Base-by-base conservation (phyloP, 2,113 vertebrate genomes). In the Dipodomys stephensi region DNA sequence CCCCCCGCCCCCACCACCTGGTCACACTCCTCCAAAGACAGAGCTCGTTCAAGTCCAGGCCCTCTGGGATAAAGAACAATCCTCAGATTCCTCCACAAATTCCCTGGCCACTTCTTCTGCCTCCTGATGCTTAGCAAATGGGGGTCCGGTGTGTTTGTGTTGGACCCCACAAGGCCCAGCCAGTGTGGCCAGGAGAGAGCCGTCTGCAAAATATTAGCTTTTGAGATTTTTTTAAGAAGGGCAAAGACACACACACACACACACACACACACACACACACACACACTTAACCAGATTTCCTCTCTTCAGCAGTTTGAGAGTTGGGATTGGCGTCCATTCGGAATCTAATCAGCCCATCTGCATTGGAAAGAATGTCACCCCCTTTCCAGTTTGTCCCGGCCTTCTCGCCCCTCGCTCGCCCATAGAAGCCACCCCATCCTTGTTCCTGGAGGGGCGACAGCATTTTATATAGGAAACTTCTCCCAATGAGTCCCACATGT, bases 111-210 rank as follows among this genome's bases (percentile, higher is more conserved):
- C 65, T 83, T 94, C 74, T 95, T 95, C 97, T 97, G 96, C 95
- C 96, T 96, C 82, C 89, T 78, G 80, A 88, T 83, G 82, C 95
- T 97, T 93, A 97, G 97, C 97, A 97, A 97, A 95, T 97, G 93
- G 92, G 91, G 76, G 97, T 98, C 94, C 94, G 96, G 94, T 98
- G 90, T 96, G 72, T 98, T 98, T 98, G 95, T 94, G 96, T 98
- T 98, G 98, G 98, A 97, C 83, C 96, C 92, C 93, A 95, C 22
- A 22, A 88, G 64, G 93, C 95, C 6, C 0, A 96, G 96, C 95
- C 96, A 92, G 92, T 69, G 1, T 97, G 95, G 96, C 83, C 88
- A 83, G 96, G 91, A 80, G 11, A 64, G 92, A 87, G 87, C 84
- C 80, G 18, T 93, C 96, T 97, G 97, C 94, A 96, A 95, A 96